phyloP scores from a whole-genome alignment of 2,888 invertebrate genomes.

The Petrolisthes manimaculis region DNA sequence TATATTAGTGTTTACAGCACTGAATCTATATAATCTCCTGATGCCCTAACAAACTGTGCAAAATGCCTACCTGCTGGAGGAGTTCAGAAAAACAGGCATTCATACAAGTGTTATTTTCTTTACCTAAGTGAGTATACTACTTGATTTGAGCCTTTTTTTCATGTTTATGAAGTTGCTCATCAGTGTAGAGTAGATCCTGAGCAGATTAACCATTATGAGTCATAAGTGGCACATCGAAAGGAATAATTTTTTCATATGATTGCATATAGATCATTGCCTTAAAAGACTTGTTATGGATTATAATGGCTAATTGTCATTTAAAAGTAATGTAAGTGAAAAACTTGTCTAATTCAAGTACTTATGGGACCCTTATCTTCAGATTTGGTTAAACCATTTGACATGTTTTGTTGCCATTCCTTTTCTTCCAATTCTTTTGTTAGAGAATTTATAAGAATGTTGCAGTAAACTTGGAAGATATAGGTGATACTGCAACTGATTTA shows the following conservation, averaged over 20 bases:
- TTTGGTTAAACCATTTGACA: not conserved
- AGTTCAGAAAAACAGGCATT: too few species aligned
- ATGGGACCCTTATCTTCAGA: slow-evolving; percentile 14
- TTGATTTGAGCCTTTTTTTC: slow-evolving; percentile 5
- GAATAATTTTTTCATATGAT: slow-evolving; percentile 33
- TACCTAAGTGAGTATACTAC: too few species aligned
- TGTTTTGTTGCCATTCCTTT: not conserved
- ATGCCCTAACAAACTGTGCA: too few species aligned
- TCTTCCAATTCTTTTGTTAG: too few species aligned
- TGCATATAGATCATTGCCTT: slow-evolving; percentile 43
- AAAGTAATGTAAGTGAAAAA: slow-evolving; percentile 36
- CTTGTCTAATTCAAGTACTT: slow-evolving; percentile 47
- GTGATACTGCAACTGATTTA: too few species aligned
- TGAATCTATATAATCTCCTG: too few species aligned
- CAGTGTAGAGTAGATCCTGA: slow-evolving; percentile 38
- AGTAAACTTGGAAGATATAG: too few species aligned
- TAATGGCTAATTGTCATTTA: slow-evolving; percentile 35
- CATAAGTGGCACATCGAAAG: slow-evolving; percentile 30
- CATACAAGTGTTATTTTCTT: too few species aligned
- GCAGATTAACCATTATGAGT: slow-evolving; percentile 35
- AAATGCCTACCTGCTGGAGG: too few species aligned
- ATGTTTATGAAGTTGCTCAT: slow-evolving; percentile 53
- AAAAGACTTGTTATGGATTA: slow-evolving; percentile 24
- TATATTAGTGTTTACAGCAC: too few species aligned
- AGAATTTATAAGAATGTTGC: too few species aligned